Conservation (phyloP, 2,888 invertebrate species). For the Ceramica pisi region DNA sequence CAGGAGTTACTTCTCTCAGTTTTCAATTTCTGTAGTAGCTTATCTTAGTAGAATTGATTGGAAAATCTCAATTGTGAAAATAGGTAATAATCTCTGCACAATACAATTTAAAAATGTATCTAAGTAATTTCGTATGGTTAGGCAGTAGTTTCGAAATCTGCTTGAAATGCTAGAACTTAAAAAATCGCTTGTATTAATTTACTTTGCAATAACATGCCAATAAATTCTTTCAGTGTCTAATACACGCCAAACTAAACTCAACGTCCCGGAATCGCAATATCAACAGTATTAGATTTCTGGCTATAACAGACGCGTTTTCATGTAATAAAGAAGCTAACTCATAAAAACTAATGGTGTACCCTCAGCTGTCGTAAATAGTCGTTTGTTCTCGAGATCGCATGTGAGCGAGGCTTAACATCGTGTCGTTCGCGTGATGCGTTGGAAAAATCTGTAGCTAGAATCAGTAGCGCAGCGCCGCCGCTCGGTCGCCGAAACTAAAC, state of each 20-base stretch:
- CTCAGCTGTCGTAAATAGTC: constrained; percentile 65
- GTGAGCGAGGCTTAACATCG: constrained; percentile 81
- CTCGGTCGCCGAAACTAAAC: constrained; percentile 88
- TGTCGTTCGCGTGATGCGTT: constrained; percentile 86
- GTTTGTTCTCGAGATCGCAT: constrained; percentile 67
- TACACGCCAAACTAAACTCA: constrained; percentile 31
- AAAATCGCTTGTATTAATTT: background rate
- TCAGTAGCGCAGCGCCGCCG: constrained; percentile 88
- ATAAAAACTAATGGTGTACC: constrained; percentile 63
- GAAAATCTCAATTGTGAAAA: background rate
- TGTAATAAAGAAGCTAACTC: constrained; percentile 63
- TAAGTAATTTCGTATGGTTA: too few relatives aligned
- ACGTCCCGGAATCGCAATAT: constrained; percentile 48
- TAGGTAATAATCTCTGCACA: background rate
- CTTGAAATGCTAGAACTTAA: background rate
- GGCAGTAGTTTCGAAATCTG: background rate
- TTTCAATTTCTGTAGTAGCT: background rate
- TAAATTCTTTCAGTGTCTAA: constrained; percentile 23
- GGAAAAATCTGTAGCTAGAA: constrained; percentile 90
- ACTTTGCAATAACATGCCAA: background rate
- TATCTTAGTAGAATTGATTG: background rate
- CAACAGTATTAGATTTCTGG: constrained; percentile 46
- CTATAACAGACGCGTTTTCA: constrained; percentile 51
- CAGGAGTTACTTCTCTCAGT: background rate
- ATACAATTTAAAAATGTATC: background rate